phyloP scores from a whole-genome alignment of 2,113 vertebrate species.

The Elgaria multicarinata region DNA sequence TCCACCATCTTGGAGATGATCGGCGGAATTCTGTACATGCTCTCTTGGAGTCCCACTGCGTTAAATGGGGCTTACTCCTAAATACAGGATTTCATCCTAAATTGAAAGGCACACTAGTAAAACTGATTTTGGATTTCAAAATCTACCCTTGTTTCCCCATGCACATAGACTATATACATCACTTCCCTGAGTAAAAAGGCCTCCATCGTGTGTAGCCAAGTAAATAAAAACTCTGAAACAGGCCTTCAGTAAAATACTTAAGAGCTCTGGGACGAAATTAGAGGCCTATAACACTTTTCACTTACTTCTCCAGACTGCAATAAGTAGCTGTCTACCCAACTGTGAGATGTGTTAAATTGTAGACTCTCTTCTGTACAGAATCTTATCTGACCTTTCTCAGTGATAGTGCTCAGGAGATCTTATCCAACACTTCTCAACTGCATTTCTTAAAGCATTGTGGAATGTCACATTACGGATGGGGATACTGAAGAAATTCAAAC shows the following conservation, averaged over 20 bases:
- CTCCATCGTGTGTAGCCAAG: not conserved
- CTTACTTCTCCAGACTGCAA: not conserved
- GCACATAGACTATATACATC: not conserved
- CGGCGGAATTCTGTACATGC: not conserved
- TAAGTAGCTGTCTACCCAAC: conserved; percentile 19
- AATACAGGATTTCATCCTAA: not conserved
- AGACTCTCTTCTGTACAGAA: conserved; percentile 17
- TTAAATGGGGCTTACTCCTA: not conserved
- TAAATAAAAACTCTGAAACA: conserved; percentile 16
- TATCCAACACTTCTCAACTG: not conserved
- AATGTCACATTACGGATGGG: not conserved
- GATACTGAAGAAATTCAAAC: not conserved
- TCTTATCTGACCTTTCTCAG: conserved; percentile 29
- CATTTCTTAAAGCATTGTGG: not conserved
- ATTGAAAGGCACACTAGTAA: not conserved
- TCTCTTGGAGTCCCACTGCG: not conserved
- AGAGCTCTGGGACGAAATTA: conserved; percentile 12
- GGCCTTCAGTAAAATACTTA: conserved; percentile 1
- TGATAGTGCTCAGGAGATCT: conserved; percentile 10
- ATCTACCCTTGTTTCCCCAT: not conserved
- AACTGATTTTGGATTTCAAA: not conserved
- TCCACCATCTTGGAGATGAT: not conserved
- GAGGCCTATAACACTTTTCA: conserved; percentile 6
- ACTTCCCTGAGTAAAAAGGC: not conserved
- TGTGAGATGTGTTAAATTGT: conserved; percentile 17